Percentiles rank a stretch among this genome's conserved stretches.
Conservation (phyloP, 1,140 invertebrate genomes). For the Manduca sexta region DNA sequence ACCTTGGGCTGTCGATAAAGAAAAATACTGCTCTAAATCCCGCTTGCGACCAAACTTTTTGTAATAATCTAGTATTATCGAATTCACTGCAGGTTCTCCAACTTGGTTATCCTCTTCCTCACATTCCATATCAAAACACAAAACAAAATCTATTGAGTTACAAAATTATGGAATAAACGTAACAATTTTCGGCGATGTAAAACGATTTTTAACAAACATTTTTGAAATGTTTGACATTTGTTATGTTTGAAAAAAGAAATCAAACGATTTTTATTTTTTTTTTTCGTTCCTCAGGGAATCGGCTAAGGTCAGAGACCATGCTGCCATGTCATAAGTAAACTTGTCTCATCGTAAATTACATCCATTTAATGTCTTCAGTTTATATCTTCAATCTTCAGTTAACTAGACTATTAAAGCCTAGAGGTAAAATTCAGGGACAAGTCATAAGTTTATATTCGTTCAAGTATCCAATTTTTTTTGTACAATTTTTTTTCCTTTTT, state of each 20-base stretch:
- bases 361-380: too few species aligned
- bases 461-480: too few species aligned
- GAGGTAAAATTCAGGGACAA: too few species aligned
- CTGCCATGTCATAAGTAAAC: too few species aligned
- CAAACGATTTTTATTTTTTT: background rate
- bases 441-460: too few species aligned
- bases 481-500: too few species aligned
- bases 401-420: too few species aligned
- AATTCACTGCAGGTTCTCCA: slow-evolving; percentile 43
- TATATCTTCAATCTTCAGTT: too few species aligned
- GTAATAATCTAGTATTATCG: slow-evolving; percentile 61
- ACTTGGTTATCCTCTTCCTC: slow-evolving; percentile 20
- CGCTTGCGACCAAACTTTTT: slow-evolving; percentile 65
- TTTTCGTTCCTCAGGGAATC: too few species aligned
- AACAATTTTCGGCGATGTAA: slow-evolving; percentile 12
- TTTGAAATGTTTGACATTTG: background rate
- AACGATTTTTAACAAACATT: slow-evolving; percentile 5
- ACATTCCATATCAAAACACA: slow-evolving; percentile 25
- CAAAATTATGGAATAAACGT: background rate
- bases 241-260: background rate
- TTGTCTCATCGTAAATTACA: too few species aligned
- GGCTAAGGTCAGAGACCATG: too few species aligned
- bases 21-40: slow-evolving; percentile 66
- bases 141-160: slow-evolving; percentile 1
- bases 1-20: slow-evolving; percentile 52